Base-by-base conservation (phyloP, 2,888 invertebrate genomes). In the Anarsia innoxiella region DNA sequence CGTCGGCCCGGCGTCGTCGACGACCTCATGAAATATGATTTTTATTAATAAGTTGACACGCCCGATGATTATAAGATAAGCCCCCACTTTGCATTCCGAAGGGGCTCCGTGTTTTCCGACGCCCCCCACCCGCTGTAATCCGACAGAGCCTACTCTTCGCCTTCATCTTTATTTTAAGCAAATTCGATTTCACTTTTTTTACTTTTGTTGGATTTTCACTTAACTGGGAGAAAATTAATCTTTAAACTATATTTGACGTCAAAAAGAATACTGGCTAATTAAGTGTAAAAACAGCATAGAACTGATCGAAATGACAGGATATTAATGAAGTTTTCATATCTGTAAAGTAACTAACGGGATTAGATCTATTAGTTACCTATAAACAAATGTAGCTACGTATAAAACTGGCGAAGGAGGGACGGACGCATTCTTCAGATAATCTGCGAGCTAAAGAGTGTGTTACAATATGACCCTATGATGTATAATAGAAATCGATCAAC, bases 31-130 rank as follows among this genome's bases (percentile, higher is more conserved):
- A 83, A 86, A 85, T 83, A 82, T 83, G 83, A 83, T 84, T 84
- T 85, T 85, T 85, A 85, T 84, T 85, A 85, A 85, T 85, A 84
- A 85, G 69, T 80, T 82, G 84, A 83, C 84, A 78, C 84, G 82
- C 82, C 71, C 76, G 80, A 84, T 83, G 85, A 84, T 85, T 84
- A 85, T 79, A 73, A 80, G 84, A 85, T 85, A 82, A 84, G 83
- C 77, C 73, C 65, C 75, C 79, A 78, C 76, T 84, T 84, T 82
- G 78, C 83, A 84, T 84, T 82, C 83, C 74, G 65, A 52, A 62
- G 74, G 68, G 74, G 70, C 66, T 65, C 56, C 71, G 68, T 74
- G 78, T 83, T 74, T 66, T n/a, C n/a, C 71, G 63, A 52, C 69
- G 66, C 56, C 72, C 55, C 51, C 49, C 46, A n/a, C n/a, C 44